phyloP scores from a whole-genome alignment of 2,888 invertebrate genomes.

The Heteromyza rotundicornis region DNA sequence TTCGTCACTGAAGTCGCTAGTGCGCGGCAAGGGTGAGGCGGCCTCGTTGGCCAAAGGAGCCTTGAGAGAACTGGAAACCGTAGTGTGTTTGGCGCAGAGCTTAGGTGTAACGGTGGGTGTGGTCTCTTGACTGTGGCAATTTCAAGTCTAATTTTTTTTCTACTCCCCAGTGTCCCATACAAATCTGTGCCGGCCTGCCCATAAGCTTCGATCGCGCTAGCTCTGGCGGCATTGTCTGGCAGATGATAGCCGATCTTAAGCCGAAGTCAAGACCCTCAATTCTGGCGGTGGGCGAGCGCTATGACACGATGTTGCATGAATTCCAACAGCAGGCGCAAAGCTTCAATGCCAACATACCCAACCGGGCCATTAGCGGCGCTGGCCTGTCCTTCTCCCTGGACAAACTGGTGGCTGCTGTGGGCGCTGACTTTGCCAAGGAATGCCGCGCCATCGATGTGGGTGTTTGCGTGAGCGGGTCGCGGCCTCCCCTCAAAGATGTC shows the following conservation, averaged over 20 bases:
- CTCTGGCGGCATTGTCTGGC: constrained; percentile 69
- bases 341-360: constrained; percentile 51
- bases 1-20: constrained; percentile 65
- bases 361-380: constrained; percentile 67
- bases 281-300: constrained; percentile 88
- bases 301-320: constrained; percentile 79
- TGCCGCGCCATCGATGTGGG: constrained; percentile 69
- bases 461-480: constrained; percentile 70
- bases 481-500: constrained; percentile 66
- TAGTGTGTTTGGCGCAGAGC: constrained; percentile 73
- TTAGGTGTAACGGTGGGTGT: constrained; percentile 76
- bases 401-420: constrained; percentile 71
- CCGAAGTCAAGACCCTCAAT: constrained; percentile 69
- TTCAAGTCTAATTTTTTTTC: background rate
- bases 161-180: constrained; percentile 66
- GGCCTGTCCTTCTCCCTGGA: constrained; percentile 88
- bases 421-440: constrained; percentile 65
- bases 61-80: constrained; percentile 75
- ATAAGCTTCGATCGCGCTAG: constrained; percentile 65
- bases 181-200: constrained; percentile 63
- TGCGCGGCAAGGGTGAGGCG: constrained; percentile 74
- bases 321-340: constrained; percentile 66
- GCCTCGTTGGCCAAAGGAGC: constrained; percentile 73
- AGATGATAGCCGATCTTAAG: constrained; percentile 63
- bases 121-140: background rate